Percentiles rank a stretch among this genome's conserved stretches.
These are phyloP conservation scores for Lasioglossum leucozonium DNA, from an alignment of 2,888 invertebrate species.

Conservation along the genomic window DNA sequence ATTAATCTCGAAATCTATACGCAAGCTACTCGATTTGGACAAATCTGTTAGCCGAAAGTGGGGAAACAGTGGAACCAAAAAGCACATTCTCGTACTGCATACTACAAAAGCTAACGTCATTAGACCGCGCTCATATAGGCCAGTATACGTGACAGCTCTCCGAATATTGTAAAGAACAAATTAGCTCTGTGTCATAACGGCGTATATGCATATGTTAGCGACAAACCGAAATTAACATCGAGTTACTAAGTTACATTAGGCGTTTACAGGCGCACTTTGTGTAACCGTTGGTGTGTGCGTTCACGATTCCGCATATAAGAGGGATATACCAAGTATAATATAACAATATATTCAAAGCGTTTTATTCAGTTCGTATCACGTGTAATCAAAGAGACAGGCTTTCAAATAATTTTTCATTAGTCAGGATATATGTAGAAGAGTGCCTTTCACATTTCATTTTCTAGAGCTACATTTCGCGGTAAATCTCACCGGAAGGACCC, in stretches of 20 bases:
- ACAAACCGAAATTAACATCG: slow-evolving; percentile 40
- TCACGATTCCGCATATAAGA: slow-evolving; percentile 23
- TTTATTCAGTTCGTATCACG: slow-evolving; percentile 74
- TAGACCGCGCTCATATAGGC: slow-evolving; percentile 16
- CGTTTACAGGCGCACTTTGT: neutral
- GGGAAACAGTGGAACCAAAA: slow-evolving; percentile 26
- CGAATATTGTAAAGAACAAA: slow-evolving; percentile 12
- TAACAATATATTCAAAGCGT: slow-evolving; percentile 58
- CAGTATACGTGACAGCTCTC: slow-evolving; percentile 22
- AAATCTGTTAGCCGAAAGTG: neutral
- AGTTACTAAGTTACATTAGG: slow-evolving; percentile 75
- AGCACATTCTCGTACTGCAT: neutral
- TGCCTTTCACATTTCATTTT: slow-evolving; percentile 36
- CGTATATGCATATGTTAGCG: neutral
- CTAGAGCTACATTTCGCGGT: slow-evolving; percentile 39
- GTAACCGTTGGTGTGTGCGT: slow-evolving; percentile 13
- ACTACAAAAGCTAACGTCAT: neutral
- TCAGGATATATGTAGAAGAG: neutral
- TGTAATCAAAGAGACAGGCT: slow-evolving; percentile 22
- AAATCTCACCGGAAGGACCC: neutral
- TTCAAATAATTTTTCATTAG: neutral
- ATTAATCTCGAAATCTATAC: slow-evolving; percentile 31
- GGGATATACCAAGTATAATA: neutral
- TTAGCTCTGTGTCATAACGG: slow-evolving; percentile 6
- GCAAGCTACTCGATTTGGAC: neutral